These are phyloP conservation scores for Drosophila setosimentum DNA, from an alignment of 2,888 invertebrate species.

Conservation along the genomic window DNA sequence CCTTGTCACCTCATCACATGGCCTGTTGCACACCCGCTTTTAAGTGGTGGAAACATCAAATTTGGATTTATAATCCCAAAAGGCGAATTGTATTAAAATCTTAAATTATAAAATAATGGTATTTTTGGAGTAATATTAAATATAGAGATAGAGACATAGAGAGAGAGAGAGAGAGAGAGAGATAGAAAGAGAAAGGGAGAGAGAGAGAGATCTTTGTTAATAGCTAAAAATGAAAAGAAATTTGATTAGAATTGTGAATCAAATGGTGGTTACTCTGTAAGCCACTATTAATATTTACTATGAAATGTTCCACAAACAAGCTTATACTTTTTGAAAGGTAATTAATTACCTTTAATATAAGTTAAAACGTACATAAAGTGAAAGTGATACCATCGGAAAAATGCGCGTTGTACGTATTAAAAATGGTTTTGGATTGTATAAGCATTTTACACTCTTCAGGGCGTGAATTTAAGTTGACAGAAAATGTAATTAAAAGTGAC, in stretches of 20 bases:
- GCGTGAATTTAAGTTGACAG: background rate
- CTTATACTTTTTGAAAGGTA: background rate
- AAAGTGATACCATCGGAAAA: background rate
- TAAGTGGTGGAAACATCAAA: background rate
- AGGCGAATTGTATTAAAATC: background rate
- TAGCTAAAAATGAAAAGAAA: background rate
- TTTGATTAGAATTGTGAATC: background rate
- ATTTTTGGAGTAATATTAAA: background rate
- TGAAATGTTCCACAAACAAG: background rate
- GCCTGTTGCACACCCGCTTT: constrained; percentile 39
- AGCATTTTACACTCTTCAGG: background rate
- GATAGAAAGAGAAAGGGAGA: background rate
- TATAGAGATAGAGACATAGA: background rate
- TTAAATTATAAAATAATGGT: background rate
- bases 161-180: background rate
- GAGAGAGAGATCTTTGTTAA: background rate
- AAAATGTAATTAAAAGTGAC: background rate
- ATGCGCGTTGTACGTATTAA: background rate
- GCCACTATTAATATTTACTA: too few relatives aligned
- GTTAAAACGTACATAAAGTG: background rate
- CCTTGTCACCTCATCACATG: constrained; percentile 51
- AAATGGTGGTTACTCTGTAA: background rate
- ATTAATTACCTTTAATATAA: background rate
- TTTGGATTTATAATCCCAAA: background rate
- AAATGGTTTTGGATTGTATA: background rate